Evolutionary conservation across 2,888 invertebrate species (phyloP).

Genomic region (Nephrotoma guestfalica): DNA sequence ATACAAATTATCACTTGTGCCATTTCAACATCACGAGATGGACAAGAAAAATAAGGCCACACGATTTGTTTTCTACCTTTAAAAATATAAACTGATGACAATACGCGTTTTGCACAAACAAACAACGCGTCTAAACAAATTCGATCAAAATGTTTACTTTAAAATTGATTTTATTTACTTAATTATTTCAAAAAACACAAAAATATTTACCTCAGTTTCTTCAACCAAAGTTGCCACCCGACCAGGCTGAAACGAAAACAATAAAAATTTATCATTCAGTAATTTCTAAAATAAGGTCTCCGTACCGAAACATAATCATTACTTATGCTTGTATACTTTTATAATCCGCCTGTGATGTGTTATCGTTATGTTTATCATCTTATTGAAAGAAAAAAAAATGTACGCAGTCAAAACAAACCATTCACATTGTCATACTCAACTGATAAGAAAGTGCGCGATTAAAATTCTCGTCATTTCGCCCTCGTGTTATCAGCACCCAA

Average conservation of each 20-base stretch:
- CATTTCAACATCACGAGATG: too few species aligned
- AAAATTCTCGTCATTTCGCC: neutral
- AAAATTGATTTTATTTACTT: neutral
- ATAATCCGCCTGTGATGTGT: too few species aligned
- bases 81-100: too few species aligned
- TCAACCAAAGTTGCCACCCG: slow-evolving; percentile 77
- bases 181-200: neutral
- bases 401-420: neutral
- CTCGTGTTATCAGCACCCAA: neutral
- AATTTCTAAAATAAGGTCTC: too few species aligned
- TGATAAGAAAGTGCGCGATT: neutral
- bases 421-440: neutral
- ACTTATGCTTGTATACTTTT: too few species aligned
- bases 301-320: too few species aligned
- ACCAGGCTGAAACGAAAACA: slow-evolving; percentile 63
- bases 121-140: neutral
- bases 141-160: neutral
- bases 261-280: slow-evolving; percentile 4
- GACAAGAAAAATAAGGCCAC: too few species aligned
- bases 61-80: too few species aligned
- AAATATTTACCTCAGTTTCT: slow-evolving; percentile 33
- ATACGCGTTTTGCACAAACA: too few species aligned
- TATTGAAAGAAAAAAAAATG: neutral
- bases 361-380: too few species aligned
- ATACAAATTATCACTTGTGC: too few species aligned